Percentiles rank a stretch among this genome's conserved stretches.
Conservation (phyloP, 1,140 invertebrate genomes). For the Lordiphosa mommai region DNA sequence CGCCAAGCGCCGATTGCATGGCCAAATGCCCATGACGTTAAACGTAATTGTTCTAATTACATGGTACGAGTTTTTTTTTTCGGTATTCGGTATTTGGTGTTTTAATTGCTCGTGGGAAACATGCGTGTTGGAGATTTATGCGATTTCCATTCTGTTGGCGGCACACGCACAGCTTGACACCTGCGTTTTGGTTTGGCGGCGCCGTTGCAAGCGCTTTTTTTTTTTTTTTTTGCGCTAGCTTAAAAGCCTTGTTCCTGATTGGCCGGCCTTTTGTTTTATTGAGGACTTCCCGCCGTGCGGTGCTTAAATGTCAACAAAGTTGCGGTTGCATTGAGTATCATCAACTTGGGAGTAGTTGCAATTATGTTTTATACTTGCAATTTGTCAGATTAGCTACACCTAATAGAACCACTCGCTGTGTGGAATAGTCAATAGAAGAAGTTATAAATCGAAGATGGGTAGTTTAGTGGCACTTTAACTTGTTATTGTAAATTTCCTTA, state of each 20-base stretch:
- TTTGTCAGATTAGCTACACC: conserved; percentile 22
- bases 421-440: background rate
- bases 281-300: conserved; percentile 52
- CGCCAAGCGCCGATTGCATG: conserved; percentile 26
- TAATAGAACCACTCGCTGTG: background rate
- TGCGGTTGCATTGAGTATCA: conserved; percentile 26
- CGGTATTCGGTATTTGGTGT: conserved; percentile 6
- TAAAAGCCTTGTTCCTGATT: conserved; percentile 7
- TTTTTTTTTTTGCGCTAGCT: too few relatives aligned
- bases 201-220: conserved; percentile 37
- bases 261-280: conserved; percentile 35
- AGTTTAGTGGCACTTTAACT: too few relatives aligned
- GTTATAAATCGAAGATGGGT: too few relatives aligned
- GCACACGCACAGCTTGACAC: conserved; percentile 73
- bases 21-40: conserved; percentile 27
- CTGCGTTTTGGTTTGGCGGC: conserved; percentile 35
- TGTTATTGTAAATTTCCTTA: too few relatives aligned
- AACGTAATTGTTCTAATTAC: conserved; percentile 75
- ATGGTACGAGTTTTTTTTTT: conserved; percentile 29
- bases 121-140: conserved; percentile 22
- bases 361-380: conserved; percentile 30
- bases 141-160: conserved; percentile 20
- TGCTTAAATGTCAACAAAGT: conserved; percentile 50
- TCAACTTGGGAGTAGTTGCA: conserved; percentile 8
- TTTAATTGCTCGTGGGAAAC: conserved; percentile 64